Percentiles rank a stretch among this genome's conserved stretches.
These are phyloP conservation scores for Sander lucioperca DNA, from an alignment of 2,113 vertebrate species.

Conservation along the genomic window DNA sequence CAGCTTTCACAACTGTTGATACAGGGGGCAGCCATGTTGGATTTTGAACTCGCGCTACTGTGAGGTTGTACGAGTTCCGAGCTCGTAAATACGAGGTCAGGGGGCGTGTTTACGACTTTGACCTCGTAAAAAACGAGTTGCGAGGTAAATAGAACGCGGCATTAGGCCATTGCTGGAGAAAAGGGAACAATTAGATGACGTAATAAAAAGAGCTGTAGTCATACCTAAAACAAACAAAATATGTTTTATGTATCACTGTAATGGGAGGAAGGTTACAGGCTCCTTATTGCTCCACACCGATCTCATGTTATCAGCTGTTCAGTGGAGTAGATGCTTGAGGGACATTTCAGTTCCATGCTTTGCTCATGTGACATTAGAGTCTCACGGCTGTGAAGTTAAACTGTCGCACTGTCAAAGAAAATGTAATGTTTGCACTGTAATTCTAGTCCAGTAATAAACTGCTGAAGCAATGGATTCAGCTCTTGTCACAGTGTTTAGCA, in stretches of 20 bases:
- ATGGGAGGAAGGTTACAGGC: no score
- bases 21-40: no score
- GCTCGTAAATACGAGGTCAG: no score
- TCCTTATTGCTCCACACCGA: no score
- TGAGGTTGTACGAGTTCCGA: no score
- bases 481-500: no score
- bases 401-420: not conserved
- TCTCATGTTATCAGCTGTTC: no score
- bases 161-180: not conserved
- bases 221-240: not conserved
- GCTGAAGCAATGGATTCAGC: not conserved
- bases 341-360: not conserved
- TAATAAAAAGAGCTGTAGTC: not conserved
- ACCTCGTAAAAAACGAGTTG: no score
- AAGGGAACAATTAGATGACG: not conserved
- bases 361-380: not conserved
- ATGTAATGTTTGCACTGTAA: not conserved
- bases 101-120: no score
- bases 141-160: no score
- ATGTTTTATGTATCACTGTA: not conserved
- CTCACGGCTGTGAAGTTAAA: not conserved
- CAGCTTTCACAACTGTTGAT: no score
- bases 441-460: not conserved
- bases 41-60: no score
- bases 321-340: not conserved